Evolutionary conservation across 2,113 vertebrate genomes (phyloP).

Genomic region (Marcusenius ussheri): DNA sequence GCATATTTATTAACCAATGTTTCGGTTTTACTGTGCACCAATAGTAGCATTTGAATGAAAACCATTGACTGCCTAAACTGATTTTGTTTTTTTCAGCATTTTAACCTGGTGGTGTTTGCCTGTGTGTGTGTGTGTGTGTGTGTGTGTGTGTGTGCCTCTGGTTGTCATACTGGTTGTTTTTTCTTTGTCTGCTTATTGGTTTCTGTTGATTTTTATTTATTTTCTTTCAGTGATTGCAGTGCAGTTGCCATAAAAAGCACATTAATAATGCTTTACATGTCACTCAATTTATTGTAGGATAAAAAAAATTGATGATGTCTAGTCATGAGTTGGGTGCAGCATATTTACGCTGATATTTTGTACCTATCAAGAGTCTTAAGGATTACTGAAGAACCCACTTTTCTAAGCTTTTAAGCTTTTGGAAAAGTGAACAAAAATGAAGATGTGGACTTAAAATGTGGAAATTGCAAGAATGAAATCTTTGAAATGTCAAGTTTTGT

Average conservation of each 20-base stretch:
- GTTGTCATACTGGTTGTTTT: not conserved
- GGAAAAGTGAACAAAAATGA: not conserved
- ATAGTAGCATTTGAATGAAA: not conserved
- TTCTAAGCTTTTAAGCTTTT: not conserved
- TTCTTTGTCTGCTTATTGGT: not conserved
- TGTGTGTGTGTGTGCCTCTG: not conserved
- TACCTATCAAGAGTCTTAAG: not conserved
- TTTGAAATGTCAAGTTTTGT: not conserved
- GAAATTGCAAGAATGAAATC: slow-evolving; percentile 1
- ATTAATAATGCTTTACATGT: not conserved
- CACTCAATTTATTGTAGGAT: not conserved
- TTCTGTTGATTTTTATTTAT: not conserved
- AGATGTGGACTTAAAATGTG: not conserved
- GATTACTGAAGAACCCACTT: not conserved
- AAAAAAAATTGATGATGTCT: not conserved
- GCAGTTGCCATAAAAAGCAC: slow-evolving; percentile 2
- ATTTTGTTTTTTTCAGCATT: not conserved
- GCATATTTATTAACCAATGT: not conserved
- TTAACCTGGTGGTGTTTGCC: not conserved
- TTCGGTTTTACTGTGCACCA: not conserved
- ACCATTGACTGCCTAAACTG: slow-evolving; percentile 14
- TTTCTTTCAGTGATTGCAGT: not conserved
- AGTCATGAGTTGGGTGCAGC: not conserved
- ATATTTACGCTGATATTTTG: not conserved
- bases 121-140: not conserved